Conservation (phyloP, 2,888 invertebrate species). For the Hartigia nigra region DNA sequence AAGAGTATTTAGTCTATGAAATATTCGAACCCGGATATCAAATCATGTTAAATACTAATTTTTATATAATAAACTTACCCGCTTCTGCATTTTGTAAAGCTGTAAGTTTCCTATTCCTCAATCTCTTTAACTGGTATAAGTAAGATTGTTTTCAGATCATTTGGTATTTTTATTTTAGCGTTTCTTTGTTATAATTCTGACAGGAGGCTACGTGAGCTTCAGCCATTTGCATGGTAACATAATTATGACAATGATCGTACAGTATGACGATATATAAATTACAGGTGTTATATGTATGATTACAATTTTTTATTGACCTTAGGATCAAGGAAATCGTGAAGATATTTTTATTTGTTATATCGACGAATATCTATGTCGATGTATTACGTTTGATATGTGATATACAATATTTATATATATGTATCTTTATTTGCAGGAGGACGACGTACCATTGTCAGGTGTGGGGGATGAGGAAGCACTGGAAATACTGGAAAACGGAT, state of each 20-base stretch:
- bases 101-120: no score
- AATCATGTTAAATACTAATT: not conserved
- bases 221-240: not conserved
- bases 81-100: no score
- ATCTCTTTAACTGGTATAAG: not conserved
- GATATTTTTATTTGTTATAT: not conserved
- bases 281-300: not conserved
- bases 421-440: conserved; percentile 28
- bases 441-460: conserved; percentile 27
- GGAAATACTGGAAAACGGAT: conserved; percentile 28
- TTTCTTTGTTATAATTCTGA: not conserved
- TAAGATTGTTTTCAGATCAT: not conserved
- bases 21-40: not conserved
- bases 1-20: not conserved
- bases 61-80: not conserved
- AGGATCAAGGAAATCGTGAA: not conserved
- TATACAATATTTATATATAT: no score
- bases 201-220: not conserved
- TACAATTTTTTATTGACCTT: not conserved
- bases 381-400: conserved; percentile 4
- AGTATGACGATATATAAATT: not conserved
- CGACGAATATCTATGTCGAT: not conserved
- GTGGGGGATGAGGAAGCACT: conserved; percentile 28
- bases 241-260: not conserved
- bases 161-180: not conserved